Evolutionary conservation across 2,888 invertebrate species (phyloP).

Genomic region (Griposia aprilina): DNA sequence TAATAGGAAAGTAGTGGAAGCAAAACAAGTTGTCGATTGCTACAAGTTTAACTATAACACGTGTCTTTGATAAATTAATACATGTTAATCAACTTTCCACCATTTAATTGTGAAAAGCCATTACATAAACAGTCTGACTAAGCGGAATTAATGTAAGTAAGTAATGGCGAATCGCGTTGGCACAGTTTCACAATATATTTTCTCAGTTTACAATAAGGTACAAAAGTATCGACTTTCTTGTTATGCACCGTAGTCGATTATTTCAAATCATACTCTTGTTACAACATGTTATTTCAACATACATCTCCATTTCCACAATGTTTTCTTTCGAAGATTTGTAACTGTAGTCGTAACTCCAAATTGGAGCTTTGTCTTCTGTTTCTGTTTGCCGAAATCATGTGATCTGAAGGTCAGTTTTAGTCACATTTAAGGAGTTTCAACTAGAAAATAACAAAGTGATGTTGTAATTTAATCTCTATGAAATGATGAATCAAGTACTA

Average conservation of each 20-base stretch:
- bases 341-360: background rate
- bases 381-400: constrained; percentile 16
- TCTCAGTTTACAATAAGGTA: constrained; percentile 32
- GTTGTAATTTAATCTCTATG: background rate
- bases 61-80: background rate
- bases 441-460: background rate
- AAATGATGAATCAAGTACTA: constrained; percentile 25
- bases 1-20: background rate
- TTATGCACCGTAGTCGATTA: constrained; percentile 4
- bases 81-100: constrained; percentile 42
- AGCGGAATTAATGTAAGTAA: constrained; percentile 25
- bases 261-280: constrained; percentile 32
- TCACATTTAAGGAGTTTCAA: background rate
- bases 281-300: constrained; percentile 45
- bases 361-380: constrained; percentile 23
- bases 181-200: constrained; percentile 26
- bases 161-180: constrained; percentile 1
- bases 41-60: constrained; percentile 1
- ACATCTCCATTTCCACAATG: constrained; percentile 13
- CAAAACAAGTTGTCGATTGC: background rate
- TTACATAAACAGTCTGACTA: constrained; percentile 43
- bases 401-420: background rate
- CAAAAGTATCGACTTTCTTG: constrained; percentile 44
- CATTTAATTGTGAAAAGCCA: constrained; percentile 21
- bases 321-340: constrained; percentile 21